Evolutionary conservation across 2,113 vertebrate genomes (phyloP).

Genomic region (Polypterus senegalus): DNA sequence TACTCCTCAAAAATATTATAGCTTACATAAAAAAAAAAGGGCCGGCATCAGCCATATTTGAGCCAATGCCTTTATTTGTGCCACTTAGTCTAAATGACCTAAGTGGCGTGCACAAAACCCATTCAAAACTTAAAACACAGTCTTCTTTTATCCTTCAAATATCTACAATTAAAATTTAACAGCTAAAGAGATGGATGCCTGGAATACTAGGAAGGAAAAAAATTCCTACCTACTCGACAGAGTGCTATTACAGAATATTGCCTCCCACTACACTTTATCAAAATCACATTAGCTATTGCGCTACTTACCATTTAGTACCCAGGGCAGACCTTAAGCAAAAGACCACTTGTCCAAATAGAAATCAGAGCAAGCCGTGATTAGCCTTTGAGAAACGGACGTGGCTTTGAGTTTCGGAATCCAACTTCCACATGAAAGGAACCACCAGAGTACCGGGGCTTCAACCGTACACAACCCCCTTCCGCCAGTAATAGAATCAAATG

Average conservation of each 20-base stretch:
- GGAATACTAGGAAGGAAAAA: too few species aligned
- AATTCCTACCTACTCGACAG: too few species aligned
- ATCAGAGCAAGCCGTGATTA: constrained; percentile 66
- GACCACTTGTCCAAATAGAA: constrained; percentile 85
- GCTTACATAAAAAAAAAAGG: too few species aligned
- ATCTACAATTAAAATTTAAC: too few species aligned
- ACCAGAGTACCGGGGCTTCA: constrained; percentile 50
- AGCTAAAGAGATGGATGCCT: too few species aligned
- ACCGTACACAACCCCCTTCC: constrained; percentile 50
- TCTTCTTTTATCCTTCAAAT: too few species aligned
- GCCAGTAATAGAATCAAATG: constrained; percentile 62
- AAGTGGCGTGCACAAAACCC: too few species aligned
- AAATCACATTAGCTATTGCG: constrained; percentile 63
- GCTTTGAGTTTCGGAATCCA: constrained; percentile 53
- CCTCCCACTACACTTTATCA: constrained; percentile 34
- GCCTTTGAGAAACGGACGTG: constrained; percentile 61
- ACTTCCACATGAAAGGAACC: constrained; percentile 67
- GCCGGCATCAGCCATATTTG: too few species aligned
- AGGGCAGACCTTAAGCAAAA: constrained; percentile 74
- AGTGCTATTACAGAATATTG: not conserved
- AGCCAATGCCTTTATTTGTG: too few species aligned
- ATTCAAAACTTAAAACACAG: too few species aligned
- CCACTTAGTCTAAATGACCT: too few species aligned
- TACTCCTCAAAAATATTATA: too few species aligned
- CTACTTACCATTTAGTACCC: constrained; percentile 79